Evolutionary conservation across 1,140 invertebrate species (phyloP), one percentile per base, ranked within the genome.

Genomic region (Trichogramma pretiosum): DNA sequence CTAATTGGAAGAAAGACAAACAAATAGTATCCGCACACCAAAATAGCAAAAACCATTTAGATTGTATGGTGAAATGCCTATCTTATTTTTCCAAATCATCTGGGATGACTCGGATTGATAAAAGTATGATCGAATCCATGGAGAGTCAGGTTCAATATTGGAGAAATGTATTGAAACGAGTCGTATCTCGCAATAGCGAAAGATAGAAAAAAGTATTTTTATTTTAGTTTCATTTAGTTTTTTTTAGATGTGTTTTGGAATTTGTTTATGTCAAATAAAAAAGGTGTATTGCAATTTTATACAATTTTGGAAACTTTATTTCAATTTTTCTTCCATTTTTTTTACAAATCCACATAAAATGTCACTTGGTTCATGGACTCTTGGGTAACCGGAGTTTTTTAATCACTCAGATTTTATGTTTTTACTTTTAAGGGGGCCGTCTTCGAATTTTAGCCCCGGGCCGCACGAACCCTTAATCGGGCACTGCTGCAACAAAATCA

Each of bases 91-190:
- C 17, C 11, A 36, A 36, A 36, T n/a, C n/a, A n/a, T n/a, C n/a
- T n/a, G n/a, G n/a, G n/a, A 3, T 7, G 1, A 19, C 22, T 28
- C 26, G 46, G 14, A 41, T 48, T 16, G 46, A 48, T 5, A 24
- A 24, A 48, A 10, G 16, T 41, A 5, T 36, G 14, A 21, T 36
- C n/a, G 10, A 5, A 35, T 7, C 26, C 14, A 11, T 21, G 3
- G 30, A 49, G 13, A 36, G 22, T 16, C 18, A 40, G 37, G 36
- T 10, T 7, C 16, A 5, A 13, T 53, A 53, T 49, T 53, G 47
- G 46, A 30, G 32, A 22, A 23, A 42, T 7, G 43, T 49, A 1
- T 45, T 53, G 17, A 18, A 30, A 14, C 19, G 43, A 42, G 39
- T 48, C n/a, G 30, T 53, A 3, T n/a, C n/a, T 40, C 28, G 38